Percentiles rank a stretch among this genome's conserved stretches.
These are phyloP conservation scores for Leptosomus discolor DNA, from an alignment of 2,113 vertebrate species.

Conservation along the genomic window DNA sequence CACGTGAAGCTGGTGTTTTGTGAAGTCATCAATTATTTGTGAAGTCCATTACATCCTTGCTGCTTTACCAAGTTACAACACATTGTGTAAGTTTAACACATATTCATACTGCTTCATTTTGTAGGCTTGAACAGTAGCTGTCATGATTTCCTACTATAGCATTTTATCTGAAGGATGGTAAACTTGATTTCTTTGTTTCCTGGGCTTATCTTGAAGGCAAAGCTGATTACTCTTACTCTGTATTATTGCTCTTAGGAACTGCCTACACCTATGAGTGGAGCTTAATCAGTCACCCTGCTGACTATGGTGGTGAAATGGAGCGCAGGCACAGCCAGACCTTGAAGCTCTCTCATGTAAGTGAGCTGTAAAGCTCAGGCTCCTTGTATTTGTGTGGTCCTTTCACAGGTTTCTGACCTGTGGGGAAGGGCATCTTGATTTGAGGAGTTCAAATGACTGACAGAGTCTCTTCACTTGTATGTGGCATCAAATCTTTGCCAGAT, in stretches of 20 bases:
- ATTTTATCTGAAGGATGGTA: background rate
- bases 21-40: background rate
- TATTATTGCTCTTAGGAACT: constrained; percentile 61
- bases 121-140: background rate
- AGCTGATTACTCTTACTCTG: background rate
- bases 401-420: background rate
- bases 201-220: background rate
- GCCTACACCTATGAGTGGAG: constrained; percentile 79
- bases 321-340: constrained; percentile 62
- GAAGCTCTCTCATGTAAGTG: constrained; percentile 75
- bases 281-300: constrained; percentile 71
- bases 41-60: background rate
- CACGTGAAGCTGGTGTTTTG: background rate
- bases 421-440: background rate
- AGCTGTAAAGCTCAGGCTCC: background rate
- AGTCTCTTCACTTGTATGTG: background rate
- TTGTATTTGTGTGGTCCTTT: background rate
- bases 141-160: background rate
- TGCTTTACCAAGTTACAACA: background rate
- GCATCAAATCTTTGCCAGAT: background rate
- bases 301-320: constrained; percentile 74
- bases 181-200: background rate
- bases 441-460: background rate
- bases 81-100: background rate
- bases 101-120: background rate